These are phyloP conservation scores for Pogonus chalceus DNA, from an alignment of 1,140 invertebrate genomes.

Conservation along the genomic window DNA sequence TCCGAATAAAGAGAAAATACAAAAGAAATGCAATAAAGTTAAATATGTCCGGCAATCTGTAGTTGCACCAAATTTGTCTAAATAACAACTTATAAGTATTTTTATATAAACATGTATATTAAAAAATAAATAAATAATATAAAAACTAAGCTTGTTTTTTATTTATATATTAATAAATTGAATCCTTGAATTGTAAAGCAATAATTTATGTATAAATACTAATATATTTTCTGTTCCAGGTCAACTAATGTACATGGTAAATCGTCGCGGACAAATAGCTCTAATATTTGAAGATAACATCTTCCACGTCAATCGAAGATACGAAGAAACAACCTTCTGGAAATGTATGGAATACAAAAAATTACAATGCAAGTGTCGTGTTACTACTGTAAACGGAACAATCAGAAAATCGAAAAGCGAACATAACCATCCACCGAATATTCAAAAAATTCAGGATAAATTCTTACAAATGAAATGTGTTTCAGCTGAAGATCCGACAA, in stretches of 20 bases:
- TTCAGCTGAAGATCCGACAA: neutral
- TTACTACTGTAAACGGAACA: conserved; percentile 8
- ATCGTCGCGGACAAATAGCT: neutral
- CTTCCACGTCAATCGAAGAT: conserved; percentile 9
- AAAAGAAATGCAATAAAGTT: neutral
- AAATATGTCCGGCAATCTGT: neutral
- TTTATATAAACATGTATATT: neutral
- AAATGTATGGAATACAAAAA: conserved; percentile 11
- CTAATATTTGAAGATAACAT: conserved; percentile 14
- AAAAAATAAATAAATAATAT: neutral
- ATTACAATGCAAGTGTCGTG: conserved; percentile 1
- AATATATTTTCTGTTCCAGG: neutral
- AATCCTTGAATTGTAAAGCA: neutral
- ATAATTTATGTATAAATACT: neutral
- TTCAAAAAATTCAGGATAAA: conserved; percentile 7
- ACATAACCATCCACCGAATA: conserved; percentile 10
- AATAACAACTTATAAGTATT: neutral
- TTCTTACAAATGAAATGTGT: neutral
- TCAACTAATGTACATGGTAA: neutral
- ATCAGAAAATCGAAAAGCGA: neutral
- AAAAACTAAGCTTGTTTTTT: neutral
- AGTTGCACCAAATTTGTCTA: neutral
- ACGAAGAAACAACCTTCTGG: conserved; percentile 9
- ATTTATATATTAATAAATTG: neutral
- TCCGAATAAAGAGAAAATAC: neutral